A percentile compares a stretch with the other conserved stretches of the same genome.
phyloP scores from a whole-genome alignment of 2,113 vertebrate species.

The Microcebus ravelobensis region DNA sequence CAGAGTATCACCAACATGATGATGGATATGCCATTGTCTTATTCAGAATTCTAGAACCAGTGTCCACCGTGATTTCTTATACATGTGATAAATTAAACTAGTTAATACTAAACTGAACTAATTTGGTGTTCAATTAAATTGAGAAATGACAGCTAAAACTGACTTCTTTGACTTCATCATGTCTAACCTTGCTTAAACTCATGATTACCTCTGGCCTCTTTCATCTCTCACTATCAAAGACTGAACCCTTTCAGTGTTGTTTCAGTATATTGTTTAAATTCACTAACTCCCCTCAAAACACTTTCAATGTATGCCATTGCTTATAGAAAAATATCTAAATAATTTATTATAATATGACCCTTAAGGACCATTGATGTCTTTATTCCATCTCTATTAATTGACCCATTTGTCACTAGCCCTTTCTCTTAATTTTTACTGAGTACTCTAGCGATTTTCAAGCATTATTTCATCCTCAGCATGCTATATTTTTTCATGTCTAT shows the following conservation, averaged over 20 bases:
- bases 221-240: neutral
- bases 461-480: neutral
- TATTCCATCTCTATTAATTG: neutral
- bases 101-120: neutral
- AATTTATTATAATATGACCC: neutral
- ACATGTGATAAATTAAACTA: neutral
- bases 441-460: neutral
- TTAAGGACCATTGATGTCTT: neutral
- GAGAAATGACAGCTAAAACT: neutral
- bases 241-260: neutral
- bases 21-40: fast-evolving
- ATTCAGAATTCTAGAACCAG: neutral
- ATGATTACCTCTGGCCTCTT: neutral
- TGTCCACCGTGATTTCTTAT: neutral
- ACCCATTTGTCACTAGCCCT: neutral
- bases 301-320: neutral
- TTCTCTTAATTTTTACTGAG: neutral
- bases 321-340: neutral
- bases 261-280: neutral
- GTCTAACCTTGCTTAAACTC: neutral
- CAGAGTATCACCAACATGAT: neutral
- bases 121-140: neutral
- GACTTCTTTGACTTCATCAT: neutral
- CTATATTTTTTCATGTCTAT: neutral
- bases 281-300: neutral